Conservation (phyloP, 2,888 invertebrate species). For the Drosophila affinis region DNA sequence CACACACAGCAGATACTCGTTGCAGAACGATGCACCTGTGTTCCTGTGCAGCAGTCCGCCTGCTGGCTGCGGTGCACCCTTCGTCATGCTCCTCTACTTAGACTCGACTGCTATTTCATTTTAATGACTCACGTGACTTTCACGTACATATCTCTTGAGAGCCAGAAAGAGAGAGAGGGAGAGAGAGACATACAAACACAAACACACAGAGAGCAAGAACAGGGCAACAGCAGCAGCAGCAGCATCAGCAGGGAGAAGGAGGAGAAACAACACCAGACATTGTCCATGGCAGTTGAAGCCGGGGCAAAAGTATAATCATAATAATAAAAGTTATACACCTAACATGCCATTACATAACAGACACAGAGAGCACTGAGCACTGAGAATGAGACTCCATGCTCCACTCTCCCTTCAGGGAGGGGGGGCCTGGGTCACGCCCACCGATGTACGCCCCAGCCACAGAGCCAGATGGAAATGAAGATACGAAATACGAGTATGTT, state of each 20-base stretch:
- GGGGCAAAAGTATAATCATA: conserved; percentile 71
- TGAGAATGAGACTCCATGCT: not conserved
- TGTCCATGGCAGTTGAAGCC: conserved; percentile 44
- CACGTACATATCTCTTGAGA: conserved; percentile 70
- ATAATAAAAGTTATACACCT: conserved; percentile 79
- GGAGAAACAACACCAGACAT: conserved; percentile 7
- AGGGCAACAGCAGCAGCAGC: conserved; percentile 28
- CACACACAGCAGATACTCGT: not conserved
- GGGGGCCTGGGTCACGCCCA: not conserved
- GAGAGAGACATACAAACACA: not conserved
- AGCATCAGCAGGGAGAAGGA: no score
- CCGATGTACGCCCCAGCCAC: conserved; percentile 15
- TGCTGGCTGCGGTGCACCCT: conserved; percentile 2
- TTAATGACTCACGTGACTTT: conserved; percentile 79
- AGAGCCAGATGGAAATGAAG: conserved; percentile 5
- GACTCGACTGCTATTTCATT: conserved; percentile 72
- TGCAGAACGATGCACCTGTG: conserved; percentile 50
- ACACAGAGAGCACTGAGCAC: conserved; percentile 9
- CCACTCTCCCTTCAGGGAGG: conserved; percentile 23
- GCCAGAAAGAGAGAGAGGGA: conserved; percentile 7
- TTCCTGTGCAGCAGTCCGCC: conserved; percentile 19
- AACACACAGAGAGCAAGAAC: not conserved
- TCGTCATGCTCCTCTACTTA: conserved; percentile 31
- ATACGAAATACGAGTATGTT: not conserved
- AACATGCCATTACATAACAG: conserved; percentile 79